Evolutionary conservation across 2,888 invertebrate genomes (phyloP), one percentile per base, ranked within the genome.

Genomic region (Enchytraeus crypticus): DNA sequence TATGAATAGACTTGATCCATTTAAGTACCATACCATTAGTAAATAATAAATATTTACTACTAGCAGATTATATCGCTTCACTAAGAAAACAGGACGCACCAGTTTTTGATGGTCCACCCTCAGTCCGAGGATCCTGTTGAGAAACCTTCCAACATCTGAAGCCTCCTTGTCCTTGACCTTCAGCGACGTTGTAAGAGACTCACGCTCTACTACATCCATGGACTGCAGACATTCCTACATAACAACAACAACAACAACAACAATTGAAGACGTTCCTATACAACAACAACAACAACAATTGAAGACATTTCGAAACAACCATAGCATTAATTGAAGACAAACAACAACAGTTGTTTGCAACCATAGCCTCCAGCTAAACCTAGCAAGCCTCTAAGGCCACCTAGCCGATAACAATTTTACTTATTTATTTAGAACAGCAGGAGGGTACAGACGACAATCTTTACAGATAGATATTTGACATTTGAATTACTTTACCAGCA

Each of bases 71-170:
- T n/a, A n/a, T n/a, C n/a, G n/a, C n/a, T n/a, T n/a, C n/a, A n/a
- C n/a, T n/a, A n/a, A n/a, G n/a, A n/a, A n/a, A 38, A 11, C 5
- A 4, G 8, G n/a, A 46, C 58, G 65, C 54, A 75, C 76, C 71
- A 74, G 61, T 46, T 75, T 74, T 61, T 77, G 77, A 63, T 69
- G 69, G 33, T 70, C 69, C 11, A 75, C 74, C 34, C 67, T 66
- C 27, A 77, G 66, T 11, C 77, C 76, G 1, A 77, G 71, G 51
- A 77, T 74, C 53, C 76, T 70, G 67, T 77, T 77, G 33, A 77
- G 72, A 60, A 77, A 77, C 57, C 71, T 75, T 45, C 72, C 70
- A 29, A 77, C 74, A 66, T 75, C 74, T 5, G 72, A 69, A 1
- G 69, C 64, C 55, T 74, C 73, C 38, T 67, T 70, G 29, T 76